These are phyloP conservation scores for Bubalus kerabau DNA, from an alignment of 2,113 vertebrate genomes.

Conservation along the genomic window DNA sequence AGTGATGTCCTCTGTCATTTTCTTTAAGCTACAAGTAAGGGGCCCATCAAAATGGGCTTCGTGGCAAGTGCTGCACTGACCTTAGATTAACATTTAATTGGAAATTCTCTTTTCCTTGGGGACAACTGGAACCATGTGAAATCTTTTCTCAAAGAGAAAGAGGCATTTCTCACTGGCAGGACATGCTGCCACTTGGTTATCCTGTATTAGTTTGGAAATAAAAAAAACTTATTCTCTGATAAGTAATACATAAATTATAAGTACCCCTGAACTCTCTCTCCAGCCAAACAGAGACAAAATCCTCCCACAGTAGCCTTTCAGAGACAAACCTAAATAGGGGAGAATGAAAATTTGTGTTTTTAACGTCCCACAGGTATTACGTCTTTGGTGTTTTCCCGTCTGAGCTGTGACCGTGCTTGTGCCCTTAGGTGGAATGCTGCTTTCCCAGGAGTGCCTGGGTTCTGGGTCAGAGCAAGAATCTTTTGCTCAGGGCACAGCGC, in stretches of 20 bases:
- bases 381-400: background rate
- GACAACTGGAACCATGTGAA: background rate
- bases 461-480: background rate
- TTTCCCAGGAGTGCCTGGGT: background rate
- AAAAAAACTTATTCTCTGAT: background rate
- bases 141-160: background rate
- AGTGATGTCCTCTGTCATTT: background rate
- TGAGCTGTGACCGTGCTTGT: background rate
- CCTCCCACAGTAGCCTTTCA: background rate
- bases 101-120: slow-evolving; percentile 21
- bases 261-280: background rate
- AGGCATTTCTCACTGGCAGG: background rate
- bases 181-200: background rate
- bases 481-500: background rate
- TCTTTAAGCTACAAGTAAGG: background rate
- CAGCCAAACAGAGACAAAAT: background rate
- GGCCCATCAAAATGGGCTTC: background rate
- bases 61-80: background rate
- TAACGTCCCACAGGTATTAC: background rate
- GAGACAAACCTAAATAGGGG: background rate
- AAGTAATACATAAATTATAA: background rate
- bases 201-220: background rate
- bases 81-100: background rate
- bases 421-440: background rate
- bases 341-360: background rate